Conservation (phyloP, 2,888 invertebrate genomes). For the Sisyra terminalis region DNA sequence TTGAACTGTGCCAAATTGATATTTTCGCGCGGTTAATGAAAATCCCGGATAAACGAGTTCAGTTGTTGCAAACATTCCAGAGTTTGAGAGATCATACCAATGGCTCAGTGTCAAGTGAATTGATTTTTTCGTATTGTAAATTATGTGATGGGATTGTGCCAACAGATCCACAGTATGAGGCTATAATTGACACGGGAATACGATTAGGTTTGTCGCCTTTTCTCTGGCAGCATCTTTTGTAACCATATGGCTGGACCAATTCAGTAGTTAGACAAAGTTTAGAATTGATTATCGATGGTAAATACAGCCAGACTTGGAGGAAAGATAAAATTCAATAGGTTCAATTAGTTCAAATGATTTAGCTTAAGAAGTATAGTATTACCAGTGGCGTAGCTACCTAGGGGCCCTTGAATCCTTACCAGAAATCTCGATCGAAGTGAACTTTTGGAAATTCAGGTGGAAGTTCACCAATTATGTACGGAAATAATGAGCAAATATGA, state of each 20-base stretch:
- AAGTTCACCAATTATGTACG: no score
- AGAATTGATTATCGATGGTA: no score
- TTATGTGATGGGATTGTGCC: slow-evolving; percentile 15
- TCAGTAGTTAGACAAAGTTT: no score
- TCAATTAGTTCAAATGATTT: no score
- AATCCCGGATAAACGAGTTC: slow-evolving; percentile 46
- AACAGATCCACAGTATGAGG: slow-evolving; percentile 15
- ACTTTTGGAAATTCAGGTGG: no score
- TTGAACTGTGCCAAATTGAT: slow-evolving; percentile 52
- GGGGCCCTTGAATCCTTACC: no score
- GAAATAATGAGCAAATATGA: no score
- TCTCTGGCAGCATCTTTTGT: not conserved
- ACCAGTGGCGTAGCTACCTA: no score
- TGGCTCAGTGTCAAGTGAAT: slow-evolving; percentile 16
- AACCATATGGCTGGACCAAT: not conserved
- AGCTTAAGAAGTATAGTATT: no score
- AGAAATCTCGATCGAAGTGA: no score
- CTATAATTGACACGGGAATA: slow-evolving; percentile 17
- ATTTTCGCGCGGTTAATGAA: slow-evolving; percentile 52
- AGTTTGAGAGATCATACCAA: slow-evolving; percentile 26
- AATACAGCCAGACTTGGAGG: no score
- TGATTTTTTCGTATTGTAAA: slow-evolving; percentile 21
- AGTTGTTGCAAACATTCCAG: slow-evolving; percentile 57
- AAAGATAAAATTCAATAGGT: no score
- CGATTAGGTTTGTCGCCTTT: slow-evolving; percentile 20